Conservation (phyloP, 2,113 vertebrate genomes). For the Mesoclemmys tuberculata region DNA sequence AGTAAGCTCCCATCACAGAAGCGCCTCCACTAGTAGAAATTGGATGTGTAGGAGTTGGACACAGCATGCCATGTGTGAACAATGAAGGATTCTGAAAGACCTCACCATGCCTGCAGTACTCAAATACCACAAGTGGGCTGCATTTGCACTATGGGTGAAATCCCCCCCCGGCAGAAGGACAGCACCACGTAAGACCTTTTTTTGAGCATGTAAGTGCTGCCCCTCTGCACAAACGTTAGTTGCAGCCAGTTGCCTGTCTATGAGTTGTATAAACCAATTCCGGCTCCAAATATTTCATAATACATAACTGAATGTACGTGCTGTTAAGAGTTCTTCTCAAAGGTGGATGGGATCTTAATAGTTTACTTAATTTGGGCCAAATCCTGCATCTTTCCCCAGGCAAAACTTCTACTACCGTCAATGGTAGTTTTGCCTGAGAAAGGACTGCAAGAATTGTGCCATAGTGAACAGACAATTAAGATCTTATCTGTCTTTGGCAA, state of each 20-base stretch:
- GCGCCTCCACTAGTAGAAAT: background rate
- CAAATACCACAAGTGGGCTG: background rate
- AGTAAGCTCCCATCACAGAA: background rate
- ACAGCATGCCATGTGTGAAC: background rate
- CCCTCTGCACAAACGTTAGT: slow-evolving; percentile 6
- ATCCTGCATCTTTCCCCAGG: slow-evolving; percentile 4
- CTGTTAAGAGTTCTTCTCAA: background rate
- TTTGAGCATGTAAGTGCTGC: background rate
- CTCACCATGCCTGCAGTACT: background rate
- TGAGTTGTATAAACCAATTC: slow-evolving; percentile 9
- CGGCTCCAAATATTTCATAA: background rate
- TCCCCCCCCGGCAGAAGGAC: background rate
- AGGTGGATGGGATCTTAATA: background rate
- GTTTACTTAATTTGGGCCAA: slow-evolving; percentile 16
- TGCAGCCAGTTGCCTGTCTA: slow-evolving; percentile 19
- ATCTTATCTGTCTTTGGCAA: slow-evolving; percentile 45
- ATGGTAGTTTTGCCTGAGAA: slow-evolving; percentile 41
- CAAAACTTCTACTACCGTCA: slow-evolving; percentile 9
- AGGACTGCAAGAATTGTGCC: slow-evolving; percentile 14
- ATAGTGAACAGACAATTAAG: background rate
- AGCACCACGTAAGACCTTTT: background rate
- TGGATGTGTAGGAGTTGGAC: background rate
- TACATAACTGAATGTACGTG: slow-evolving; percentile 23
- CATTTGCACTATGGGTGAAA: background rate
- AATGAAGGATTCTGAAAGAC: background rate